phyloP scores from a whole-genome alignment of 2,113 vertebrate species.

The Malurus alboscapulatus region DNA sequence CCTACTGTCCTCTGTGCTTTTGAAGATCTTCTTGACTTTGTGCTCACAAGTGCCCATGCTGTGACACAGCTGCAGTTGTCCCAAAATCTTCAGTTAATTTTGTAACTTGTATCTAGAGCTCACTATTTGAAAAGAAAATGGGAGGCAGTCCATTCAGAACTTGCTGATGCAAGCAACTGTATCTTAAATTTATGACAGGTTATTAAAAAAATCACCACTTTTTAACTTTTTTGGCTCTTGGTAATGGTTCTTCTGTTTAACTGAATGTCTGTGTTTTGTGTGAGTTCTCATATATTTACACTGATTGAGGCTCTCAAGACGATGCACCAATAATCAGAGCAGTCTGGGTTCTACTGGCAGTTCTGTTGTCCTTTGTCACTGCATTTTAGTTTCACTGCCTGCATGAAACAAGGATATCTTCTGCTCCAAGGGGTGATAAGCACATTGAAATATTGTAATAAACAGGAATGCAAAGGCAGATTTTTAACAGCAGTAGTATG shows the following conservation, averaged over 20 bases:
- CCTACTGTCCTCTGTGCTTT: background rate
- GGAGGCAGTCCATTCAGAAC: background rate
- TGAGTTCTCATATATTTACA: background rate
- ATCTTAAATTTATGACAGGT: background rate
- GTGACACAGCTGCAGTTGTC: background rate
- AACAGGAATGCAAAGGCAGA: background rate
- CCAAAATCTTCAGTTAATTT: background rate
- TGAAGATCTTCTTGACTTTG: background rate
- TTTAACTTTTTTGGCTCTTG: background rate
- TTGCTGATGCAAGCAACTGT: background rate
- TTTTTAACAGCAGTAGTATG: background rate
- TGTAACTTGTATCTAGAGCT: accelerated
- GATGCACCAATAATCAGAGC: background rate
- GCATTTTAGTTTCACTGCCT: background rate
- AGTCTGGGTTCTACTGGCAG: background rate
- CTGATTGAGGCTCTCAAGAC: background rate
- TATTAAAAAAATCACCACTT: background rate
- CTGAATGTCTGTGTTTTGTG: background rate
- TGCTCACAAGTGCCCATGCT: background rate
- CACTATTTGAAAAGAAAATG: background rate
- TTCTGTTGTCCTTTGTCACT: background rate
- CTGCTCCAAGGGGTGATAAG: background rate
- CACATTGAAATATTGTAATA: background rate
- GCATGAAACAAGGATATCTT: background rate
- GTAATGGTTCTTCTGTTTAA: background rate